Evolutionary conservation across 2,888 invertebrate species (phyloP), one percentile per base, ranked within the genome.

Genomic region (Eilema sororculum): DNA sequence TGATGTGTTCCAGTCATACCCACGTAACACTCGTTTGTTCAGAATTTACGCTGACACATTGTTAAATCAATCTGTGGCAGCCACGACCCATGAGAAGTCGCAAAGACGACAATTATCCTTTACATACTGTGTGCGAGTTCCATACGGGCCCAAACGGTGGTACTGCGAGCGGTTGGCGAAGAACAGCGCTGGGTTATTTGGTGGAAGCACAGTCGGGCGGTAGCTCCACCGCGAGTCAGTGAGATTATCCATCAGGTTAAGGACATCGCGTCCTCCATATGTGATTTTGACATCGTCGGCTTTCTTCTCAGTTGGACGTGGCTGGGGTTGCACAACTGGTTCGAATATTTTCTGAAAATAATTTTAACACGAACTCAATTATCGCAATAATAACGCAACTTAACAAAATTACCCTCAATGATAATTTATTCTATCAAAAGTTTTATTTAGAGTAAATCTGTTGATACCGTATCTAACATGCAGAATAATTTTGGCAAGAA

Each of bases 111-210:
- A 96, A 83, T 90, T 89, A 78, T 95, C 96, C 85, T 92, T 95
- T 89, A 96, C 95, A 83, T 96, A 96, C 90, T 96, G 96, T 87
- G 96, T 95, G 85, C 92, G 93, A 74, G 95, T 93, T 80, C 95
- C 96, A 73, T 95, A 94, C 13, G 95, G 95, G 10, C 96, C 95
- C 83, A 96, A 90, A 66, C 96, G 95, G 87, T 96, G 96, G 83
- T 96, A 96, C 88, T 96, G 96, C 62, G 96, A 96, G 83, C 96
- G 95, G 90, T 96, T 96, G 80, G 96, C 95, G 85, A 96, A 96
- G 93, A 96, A 96, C 83, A 95, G 91, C n/a, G 93, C 90, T 16
- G 95, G 94, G 84, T 96, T 96, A 88, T 95, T 95, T 12, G 95
- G 93, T 8, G 96, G 96, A 90, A 96, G 91, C 81, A 89, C 88